Evolutionary conservation across 35 echinoderm and acorn worm genomes (phyloP).

Genomic region (Ptychodera flava): DNA sequence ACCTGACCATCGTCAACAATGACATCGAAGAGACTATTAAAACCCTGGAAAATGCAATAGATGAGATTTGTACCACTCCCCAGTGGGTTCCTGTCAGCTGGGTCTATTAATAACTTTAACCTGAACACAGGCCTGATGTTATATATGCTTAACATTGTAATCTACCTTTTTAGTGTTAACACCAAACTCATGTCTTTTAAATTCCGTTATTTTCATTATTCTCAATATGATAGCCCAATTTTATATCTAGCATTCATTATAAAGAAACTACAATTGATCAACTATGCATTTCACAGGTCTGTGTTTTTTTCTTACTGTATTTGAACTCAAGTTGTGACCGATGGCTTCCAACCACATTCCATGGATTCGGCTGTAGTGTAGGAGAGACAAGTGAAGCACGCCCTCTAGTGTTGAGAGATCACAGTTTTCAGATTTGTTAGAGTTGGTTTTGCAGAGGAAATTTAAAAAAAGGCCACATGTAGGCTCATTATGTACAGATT

Average conservation of each 20-base stretch:
- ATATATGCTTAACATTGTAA: too few species aligned
- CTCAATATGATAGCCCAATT: too few species aligned
- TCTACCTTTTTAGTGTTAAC: too few species aligned
- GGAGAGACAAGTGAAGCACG: too few species aligned
- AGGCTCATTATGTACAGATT: too few species aligned
- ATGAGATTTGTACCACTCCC: slow-evolving; percentile 97
- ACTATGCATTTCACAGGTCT: neutral
- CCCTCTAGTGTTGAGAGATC: neutral
- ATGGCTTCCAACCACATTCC: neutral
- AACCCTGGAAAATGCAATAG: slow-evolving; percentile 96
- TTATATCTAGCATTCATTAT: too few species aligned
- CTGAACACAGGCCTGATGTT: neutral
- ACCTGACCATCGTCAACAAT: slow-evolving; percentile 98
- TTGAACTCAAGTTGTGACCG: neutral
- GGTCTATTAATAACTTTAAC: slow-evolving; percentile 64
- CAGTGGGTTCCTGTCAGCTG: slow-evolving; percentile 99
- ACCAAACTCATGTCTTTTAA: too few species aligned
- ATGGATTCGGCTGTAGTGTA: neutral
- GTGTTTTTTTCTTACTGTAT: neutral
- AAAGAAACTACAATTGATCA: too few species aligned
- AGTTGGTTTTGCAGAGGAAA: too few species aligned
- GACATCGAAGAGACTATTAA: slow-evolving; percentile 99
- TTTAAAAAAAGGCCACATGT: too few species aligned
- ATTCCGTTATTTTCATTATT: too few species aligned
- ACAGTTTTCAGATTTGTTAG: too few species aligned